Evolutionary conservation across 1,140 invertebrate genomes (phyloP).

Genomic region (Fopius arisanus): DNA sequence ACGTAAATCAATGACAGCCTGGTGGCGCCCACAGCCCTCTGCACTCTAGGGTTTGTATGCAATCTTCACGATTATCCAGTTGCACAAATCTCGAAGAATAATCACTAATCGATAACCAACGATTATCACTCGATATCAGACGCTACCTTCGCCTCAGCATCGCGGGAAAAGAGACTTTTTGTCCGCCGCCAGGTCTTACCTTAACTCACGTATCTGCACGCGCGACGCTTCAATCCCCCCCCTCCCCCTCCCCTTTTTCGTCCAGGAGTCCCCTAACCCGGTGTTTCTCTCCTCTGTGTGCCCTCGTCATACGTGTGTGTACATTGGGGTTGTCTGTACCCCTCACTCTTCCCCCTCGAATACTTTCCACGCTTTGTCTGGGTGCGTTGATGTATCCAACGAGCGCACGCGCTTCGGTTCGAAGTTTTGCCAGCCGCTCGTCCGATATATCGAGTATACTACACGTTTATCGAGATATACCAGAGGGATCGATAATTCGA

Average conservation of each 20-base stretch:
- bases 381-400: not conserved
- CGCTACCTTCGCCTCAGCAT: not conserved
- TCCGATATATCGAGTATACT: too few relatives aligned
- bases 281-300: not conserved
- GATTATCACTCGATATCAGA: not conserved
- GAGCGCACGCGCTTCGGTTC: constrained; percentile 23
- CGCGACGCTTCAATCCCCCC: constrained; percentile 25
- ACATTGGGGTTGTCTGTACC: not conserved
- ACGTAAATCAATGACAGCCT: constrained; percentile 45
- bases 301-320: not conserved
- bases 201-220: constrained; percentile 30
- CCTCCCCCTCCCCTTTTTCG: not conserved
- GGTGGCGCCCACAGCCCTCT: constrained; percentile 1
- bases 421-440: not conserved
- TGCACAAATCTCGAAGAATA: not conserved
- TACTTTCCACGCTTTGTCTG: not conserved
- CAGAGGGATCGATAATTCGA: too few relatives aligned
- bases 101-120: not conserved
- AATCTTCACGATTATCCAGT: not conserved
- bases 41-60: not conserved
- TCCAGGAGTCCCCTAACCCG: not conserved
- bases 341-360: not conserved
- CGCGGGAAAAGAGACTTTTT: constrained; percentile 25
- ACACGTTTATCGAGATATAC: too few relatives aligned
- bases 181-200: constrained; percentile 22